These are phyloP conservation scores for Girardia tigrina DNA, from an alignment of 2,888 invertebrate species.

Conservation along the genomic window DNA sequence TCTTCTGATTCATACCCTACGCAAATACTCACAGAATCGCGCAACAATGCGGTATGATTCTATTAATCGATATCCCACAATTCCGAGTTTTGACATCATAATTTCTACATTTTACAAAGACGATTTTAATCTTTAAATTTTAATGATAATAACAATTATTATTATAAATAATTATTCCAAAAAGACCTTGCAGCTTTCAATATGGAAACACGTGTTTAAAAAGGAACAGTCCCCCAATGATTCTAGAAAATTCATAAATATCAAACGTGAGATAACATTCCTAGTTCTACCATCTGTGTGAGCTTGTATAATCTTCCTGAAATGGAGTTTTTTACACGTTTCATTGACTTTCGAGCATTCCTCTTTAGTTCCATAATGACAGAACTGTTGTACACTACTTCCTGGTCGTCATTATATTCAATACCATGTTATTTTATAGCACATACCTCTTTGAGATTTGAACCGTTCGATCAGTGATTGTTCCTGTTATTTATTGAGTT, in stretches of 20 bases:
- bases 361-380: constrained; percentile 78
- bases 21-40: no score
- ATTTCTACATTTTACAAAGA: no score
- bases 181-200: constrained; percentile 79
- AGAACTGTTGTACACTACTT: constrained; percentile 64
- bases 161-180: background rate
- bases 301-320: constrained; percentile 82
- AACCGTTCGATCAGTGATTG: constrained; percentile 84
- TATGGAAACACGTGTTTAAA: constrained; percentile 92
- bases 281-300: constrained; percentile 64
- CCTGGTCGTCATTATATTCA: constrained; percentile 40
- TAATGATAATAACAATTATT: no score
- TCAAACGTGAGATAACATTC: constrained; percentile 6
- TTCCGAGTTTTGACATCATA: no score
- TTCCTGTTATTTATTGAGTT: constrained; percentile 50
- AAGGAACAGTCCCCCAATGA: constrained; percentile 89
- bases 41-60: no score
- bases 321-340: constrained; percentile 76
- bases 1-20: no score
- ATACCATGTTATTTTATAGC: background rate
- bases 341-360: constrained; percentile 60
- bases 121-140: no score
- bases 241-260: constrained; percentile 52
- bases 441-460: constrained; percentile 71
- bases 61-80: no score